Conservation (phyloP, 2,797 vertebrate species). For the Hydrocynus forskahlii region DNA sequence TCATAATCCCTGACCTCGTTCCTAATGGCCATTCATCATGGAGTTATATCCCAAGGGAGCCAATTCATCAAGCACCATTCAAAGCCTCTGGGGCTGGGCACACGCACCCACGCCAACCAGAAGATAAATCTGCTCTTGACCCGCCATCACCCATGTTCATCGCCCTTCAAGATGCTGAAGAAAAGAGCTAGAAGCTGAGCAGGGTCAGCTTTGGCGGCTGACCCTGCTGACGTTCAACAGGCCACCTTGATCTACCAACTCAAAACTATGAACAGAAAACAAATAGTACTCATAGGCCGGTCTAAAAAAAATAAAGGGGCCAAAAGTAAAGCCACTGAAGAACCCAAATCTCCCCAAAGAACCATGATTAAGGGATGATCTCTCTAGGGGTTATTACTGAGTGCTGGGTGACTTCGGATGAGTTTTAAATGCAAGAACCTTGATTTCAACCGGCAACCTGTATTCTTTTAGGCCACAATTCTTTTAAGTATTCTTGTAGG, state of each 20-base stretch:
- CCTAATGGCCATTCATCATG: conserved; percentile 26
- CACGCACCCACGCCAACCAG: not conserved
- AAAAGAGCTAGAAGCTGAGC: conserved; percentile 16
- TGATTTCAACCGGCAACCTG: no score
- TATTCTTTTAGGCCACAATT: no score
- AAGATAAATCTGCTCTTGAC: conserved; percentile 34
- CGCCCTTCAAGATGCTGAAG: not conserved
- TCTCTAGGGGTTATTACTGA: no score
- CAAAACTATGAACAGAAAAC: not conserved
- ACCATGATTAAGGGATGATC: no score
- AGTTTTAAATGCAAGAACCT: no score
- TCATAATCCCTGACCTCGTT: conserved; percentile 28
- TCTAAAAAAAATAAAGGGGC: not conserved
- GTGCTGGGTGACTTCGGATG: no score
- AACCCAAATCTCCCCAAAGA: not conserved
- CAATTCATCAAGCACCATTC: conserved; percentile 20
- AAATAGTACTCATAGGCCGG: not conserved
- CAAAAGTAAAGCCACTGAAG: not conserved
- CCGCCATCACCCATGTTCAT: conserved; percentile 18
- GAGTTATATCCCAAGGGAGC: conserved; percentile 7
- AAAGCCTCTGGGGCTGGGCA: conserved; percentile 25
- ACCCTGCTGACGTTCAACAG: conserved; percentile 8
- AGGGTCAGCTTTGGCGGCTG: not conserved
- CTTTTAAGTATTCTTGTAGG: no score
- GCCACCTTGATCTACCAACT: not conserved